phyloP scores from a whole-genome alignment of 2,888 invertebrate species.

The Sympetrum striolatum region DNA sequence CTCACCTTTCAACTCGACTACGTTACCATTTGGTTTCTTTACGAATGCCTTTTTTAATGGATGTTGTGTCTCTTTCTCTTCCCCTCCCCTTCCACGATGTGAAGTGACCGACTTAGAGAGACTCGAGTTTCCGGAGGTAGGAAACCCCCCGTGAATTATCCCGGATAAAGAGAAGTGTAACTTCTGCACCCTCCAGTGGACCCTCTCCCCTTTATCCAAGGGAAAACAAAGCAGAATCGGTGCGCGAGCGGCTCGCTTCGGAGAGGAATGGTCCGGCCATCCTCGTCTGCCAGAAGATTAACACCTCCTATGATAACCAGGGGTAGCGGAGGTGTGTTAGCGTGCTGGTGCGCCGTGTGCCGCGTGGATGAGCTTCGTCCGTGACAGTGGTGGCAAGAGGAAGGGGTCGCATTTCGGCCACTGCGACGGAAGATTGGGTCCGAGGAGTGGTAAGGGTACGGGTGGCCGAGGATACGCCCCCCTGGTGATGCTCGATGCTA shows the following conservation, averaged over 20 bases:
- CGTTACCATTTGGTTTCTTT: neutral
- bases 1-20: neutral
- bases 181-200: neutral
- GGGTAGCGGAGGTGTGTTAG: neutral
- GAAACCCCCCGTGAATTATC: too few relatives aligned
- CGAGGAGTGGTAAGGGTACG: neutral
- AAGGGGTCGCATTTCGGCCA: conserved; percentile 27
- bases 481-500: conserved; percentile 52
- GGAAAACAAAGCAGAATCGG: neutral
- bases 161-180: neutral
- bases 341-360: neutral
- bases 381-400: conserved; percentile 36
- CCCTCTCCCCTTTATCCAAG: neutral
- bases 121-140: too few relatives aligned
- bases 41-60: neutral
- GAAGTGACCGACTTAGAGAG: neutral
- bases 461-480: conserved; percentile 47
- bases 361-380: conserved; percentile 37
- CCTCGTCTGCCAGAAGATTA: neutral
- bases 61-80: conserved; percentile 20
- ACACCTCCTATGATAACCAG: neutral
- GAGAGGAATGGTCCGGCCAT: conserved; percentile 4
- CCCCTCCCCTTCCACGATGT: neutral
- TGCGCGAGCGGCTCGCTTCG: neutral
- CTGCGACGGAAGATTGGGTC: neutral